Conservation (phyloP, 2,113 vertebrate genomes). For the Camelus bactrianus region DNA sequence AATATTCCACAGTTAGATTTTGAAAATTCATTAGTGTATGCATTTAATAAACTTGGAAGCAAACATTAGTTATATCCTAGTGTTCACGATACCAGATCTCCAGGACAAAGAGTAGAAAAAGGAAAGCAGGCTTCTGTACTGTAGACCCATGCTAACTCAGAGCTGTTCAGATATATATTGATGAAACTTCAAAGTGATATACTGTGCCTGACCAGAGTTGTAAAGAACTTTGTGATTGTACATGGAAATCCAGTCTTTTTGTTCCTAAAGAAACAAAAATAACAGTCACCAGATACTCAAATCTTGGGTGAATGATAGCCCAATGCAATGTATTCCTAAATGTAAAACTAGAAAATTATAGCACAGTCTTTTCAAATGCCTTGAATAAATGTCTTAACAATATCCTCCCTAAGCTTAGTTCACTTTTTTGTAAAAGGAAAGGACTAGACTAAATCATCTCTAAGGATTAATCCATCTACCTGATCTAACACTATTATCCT, state of each 20-base stretch:
- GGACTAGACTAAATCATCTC: not conserved
- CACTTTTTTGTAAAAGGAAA: not conserved
- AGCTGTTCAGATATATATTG: not conserved
- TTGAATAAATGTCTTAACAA: not conserved
- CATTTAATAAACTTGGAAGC: not conserved
- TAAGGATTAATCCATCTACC: not conserved
- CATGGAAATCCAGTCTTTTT: not conserved
- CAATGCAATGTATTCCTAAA: not conserved
- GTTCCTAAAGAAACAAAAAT: not conserved
- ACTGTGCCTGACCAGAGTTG: not conserved
- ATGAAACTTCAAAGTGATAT: not conserved
- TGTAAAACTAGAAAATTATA: not conserved
- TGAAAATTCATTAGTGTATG: not conserved
- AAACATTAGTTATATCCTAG: not conserved
- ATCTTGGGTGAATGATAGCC: not conserved
- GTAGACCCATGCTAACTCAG: not conserved
- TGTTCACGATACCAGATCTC: not conserved
- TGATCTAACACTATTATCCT: not conserved
- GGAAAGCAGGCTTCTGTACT: not conserved
- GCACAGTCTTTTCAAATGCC: not conserved
- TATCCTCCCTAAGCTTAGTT: not conserved
- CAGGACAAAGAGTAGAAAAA: not conserved
- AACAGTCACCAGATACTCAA: not conserved
- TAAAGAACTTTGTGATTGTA: not conserved
- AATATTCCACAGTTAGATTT: not conserved